Evolutionary conservation across 1,140 invertebrate species (phyloP), one percentile per base, ranked within the genome.

Genomic region (Pseudoatta argentina): DNA sequence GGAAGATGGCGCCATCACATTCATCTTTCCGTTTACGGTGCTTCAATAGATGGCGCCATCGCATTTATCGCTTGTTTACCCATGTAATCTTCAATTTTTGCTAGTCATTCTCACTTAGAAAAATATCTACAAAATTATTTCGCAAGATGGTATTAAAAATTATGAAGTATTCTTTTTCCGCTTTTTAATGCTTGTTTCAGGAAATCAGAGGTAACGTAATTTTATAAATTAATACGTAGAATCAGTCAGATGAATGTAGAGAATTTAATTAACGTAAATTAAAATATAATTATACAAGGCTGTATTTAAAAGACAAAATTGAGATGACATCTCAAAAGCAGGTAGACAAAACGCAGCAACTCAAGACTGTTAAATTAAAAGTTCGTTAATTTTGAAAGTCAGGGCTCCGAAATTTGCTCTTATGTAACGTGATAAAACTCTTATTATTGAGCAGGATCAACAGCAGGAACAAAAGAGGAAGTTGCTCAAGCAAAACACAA

Each of bases 1-100:
- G 21, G 4, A 24, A 87, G 87, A 27, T 87, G 85, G 30, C 59
- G 27, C 0, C 1, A 63, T 12, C 12, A 7, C 14, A 24, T 34
- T 55, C 18, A 59, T 61, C 18, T 39, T 3, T 51, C 34, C n/a
- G 21, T 48, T 30, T n/a, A n/a, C 34, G 14, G 16, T 3, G 44
- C 4, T 7, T 18, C 48, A 12, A 24, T 3, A 72, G 69, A 72
- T 51, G 69, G 6, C 24, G 16, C 3, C 1, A 18, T 5, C 39
- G 1, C 24, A 48, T 69, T 7, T 6, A 48, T 27, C 4, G 16
- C 16, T 24, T 3, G 12, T 5, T 24, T 8, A 6, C 5, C 7
- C 16, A 1, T 69, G 1, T 7, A 24, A 21, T 72, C 14, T 72
- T 53, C 55, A 76, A 61, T 76, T 76, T 39, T 27, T 44, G 73